A percentile compares a stretch with the other conserved stretches of the same genome.
Evolutionary conservation across 2,797 vertebrate genomes (phyloP).

Genomic region (Tokudaia tokunoshimensis): DNA sequence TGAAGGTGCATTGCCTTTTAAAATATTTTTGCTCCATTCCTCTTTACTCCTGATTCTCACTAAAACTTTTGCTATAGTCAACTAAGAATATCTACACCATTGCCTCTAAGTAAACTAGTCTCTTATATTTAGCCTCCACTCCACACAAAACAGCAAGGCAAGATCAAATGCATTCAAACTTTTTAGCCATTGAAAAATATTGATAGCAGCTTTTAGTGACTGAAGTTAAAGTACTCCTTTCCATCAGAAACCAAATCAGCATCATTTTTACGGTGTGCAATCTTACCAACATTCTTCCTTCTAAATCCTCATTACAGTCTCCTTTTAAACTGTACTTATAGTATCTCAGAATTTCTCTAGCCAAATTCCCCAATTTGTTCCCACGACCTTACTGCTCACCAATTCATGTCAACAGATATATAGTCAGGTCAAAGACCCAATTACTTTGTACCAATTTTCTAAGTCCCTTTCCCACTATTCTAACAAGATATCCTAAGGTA

Average conservation of each 20-base stretch:
- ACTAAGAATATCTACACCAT: not conserved
- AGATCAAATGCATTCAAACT: not conserved
- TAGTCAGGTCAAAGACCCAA: not conserved
- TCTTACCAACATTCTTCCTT: not conserved
- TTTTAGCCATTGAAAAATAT: not conserved
- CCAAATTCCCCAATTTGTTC: not conserved
- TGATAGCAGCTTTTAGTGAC: not conserved
- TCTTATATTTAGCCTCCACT: not conserved
- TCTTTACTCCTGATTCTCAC: not conserved
- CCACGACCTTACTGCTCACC: not conserved
- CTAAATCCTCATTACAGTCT: too few relatives aligned
- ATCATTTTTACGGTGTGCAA: not conserved
- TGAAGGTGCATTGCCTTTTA: not conserved
- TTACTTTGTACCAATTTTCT: not conserved
- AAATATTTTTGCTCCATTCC: not conserved
- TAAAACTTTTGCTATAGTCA: not conserved
- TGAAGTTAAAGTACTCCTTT: not conserved
- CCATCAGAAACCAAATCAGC: not conserved
- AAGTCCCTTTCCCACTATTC: not conserved
- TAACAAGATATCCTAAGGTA: not conserved
- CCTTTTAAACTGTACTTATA: not conserved
- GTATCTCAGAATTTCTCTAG: not conserved
- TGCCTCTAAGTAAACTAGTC: not conserved
- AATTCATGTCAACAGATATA: not conserved
- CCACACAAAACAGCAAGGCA: not conserved